Base-by-base conservation (phyloP, 2,797 vertebrate genomes). In the Ptychobarbus kaznakovi region DNA sequence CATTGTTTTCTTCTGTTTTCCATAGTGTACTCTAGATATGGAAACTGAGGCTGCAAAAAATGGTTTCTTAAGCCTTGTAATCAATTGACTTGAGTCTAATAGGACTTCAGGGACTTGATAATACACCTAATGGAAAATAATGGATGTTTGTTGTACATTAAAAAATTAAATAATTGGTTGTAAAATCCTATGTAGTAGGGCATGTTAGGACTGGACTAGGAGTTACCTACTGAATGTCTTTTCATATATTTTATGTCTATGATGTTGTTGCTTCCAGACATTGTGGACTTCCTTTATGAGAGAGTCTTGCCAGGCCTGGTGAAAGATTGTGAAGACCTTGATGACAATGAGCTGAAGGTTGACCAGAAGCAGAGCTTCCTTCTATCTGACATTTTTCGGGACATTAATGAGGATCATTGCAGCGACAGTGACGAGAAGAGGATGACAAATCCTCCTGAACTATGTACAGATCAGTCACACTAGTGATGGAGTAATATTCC, bases 201-300 rank as follows among this genome's bases (percentile, higher is more conserved):
- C 28, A 25, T 76, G 4, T 32, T 28, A 13, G 18, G 32, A 15
- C 38, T 69, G 10, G 22, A 35, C 3, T 65, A 22, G 18, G 18
- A 49, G 28, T 80, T 20, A 40, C 40, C 38, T 28, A 12, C 40
- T 74, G 22, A 44, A 20, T 61, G 3, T 63, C n/a, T 80, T 66
- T 80, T 66, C 44, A 79, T 28, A 40, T 18, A 40, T 68, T n/a
- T 1, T 2, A 51, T 68, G 44, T 53, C 46, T 66, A 13, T 73
- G 6, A n/a, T 38, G 35, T 28, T 66, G 35, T 8, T 79, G 82
- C 75, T 58, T 46, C 10, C 85, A 98, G 97, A 97, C 87, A 95
- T 96, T 49, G 65, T 97, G 4, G 93, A 96, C 82, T 95, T 94
- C 89, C 94, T 98, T 46, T 91, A 94, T 68, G 79, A 92, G 9